Base-by-base conservation (phyloP, 2,113 vertebrate genomes). In the Chloebia gouldiae region DNA sequence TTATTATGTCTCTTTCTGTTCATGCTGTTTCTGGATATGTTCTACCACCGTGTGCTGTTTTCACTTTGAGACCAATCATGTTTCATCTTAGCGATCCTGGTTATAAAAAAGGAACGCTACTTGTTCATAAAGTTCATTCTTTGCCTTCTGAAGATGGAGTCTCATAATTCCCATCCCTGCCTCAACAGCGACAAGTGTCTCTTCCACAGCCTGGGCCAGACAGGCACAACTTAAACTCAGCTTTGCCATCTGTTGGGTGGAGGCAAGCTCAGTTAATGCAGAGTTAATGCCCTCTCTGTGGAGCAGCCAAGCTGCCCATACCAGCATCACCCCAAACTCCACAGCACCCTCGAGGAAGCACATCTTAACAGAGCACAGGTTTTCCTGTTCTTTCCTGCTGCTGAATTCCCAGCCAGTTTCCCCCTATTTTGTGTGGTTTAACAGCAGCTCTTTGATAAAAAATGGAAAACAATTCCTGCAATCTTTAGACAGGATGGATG, bases 271-370 rank as follows among this genome's bases (percentile, higher is more conserved):
- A 69, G 27, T n/a, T 30, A 69, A 72, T 7, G 14, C 37, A 24
- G 27, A n/a, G n/a, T n/a, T n/a, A n/a, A n/a, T n/a, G n/a, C n/a
- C n/a, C n/a, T n/a, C n/a, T n/a, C n/a, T n/a, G n/a, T n/a, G n/a
- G n/a, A n/a, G n/a, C n/a, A n/a, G n/a, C n/a, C n/a, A n/a, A n/a
- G n/a, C n/a, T 73, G 68, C 87, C 28, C 3, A 6, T 16, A n/a
- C 25, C 45, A 15, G 53, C 35, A n/a, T 21, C 50, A 56, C 16
- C 80, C 27, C 68, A n/a, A 72, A 33, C 75, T 66, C 30, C 70
- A 37, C 15, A 60, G 70, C n/a, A 81, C 13, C 7, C 39, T 8
- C 0, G 0, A 50, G 63, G 21, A 82, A 70, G 4, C 0, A 21
- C 14, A 35, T 9, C 23, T 50, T 10, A 75, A 24, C 73, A 85